These are phyloP conservation scores for Hippocampus guttulatus DNA, from an alignment of 2,113 vertebrate species.

Conservation along the genomic window DNA sequence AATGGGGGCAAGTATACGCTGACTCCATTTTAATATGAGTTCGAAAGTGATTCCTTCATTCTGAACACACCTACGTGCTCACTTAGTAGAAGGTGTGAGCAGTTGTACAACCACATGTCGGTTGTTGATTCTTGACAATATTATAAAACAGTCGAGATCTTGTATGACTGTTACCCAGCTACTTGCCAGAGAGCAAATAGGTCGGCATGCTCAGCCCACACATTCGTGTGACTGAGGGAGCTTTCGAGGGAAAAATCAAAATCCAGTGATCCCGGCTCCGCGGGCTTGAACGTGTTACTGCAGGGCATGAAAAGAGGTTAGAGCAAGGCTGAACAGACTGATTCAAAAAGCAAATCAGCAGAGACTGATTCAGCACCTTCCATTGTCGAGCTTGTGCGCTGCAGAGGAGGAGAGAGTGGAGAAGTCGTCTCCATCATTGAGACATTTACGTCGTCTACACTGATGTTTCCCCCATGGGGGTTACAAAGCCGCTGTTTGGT, in stretches of 20 bases:
- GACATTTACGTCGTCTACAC: conserved; percentile 54
- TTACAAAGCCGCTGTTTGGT: not conserved
- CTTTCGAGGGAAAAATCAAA: conserved; percentile 18
- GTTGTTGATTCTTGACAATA: no score
- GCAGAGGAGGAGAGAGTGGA: conserved; percentile 30
- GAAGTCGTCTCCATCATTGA: conserved; percentile 57
- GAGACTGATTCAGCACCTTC: conserved; percentile 19
- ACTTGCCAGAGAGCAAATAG: not conserved
- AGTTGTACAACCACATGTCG: no score
- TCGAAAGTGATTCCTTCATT: no score
- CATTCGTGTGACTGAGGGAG: not conserved
- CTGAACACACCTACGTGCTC: no score
- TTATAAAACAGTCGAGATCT: not conserved
- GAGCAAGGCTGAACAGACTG: conserved; percentile 23
- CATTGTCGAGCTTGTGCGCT: conserved; percentile 8
- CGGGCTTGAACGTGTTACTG: conserved; percentile 9
- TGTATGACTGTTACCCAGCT: not conserved
- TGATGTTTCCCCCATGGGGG: not conserved
- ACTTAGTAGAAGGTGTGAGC: no score
- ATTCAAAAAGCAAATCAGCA: conserved; percentile 25
- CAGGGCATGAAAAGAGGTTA: conserved; percentile 20
- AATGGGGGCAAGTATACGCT: no score
- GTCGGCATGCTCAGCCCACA: not conserved
- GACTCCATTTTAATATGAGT: no score
- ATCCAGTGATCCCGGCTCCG: conserved; percentile 6